Evolutionary conservation across 2,797 vertebrate genomes (phyloP), one percentile per base, ranked within the genome.

Genomic region (Babyrousa celebensis): DNA sequence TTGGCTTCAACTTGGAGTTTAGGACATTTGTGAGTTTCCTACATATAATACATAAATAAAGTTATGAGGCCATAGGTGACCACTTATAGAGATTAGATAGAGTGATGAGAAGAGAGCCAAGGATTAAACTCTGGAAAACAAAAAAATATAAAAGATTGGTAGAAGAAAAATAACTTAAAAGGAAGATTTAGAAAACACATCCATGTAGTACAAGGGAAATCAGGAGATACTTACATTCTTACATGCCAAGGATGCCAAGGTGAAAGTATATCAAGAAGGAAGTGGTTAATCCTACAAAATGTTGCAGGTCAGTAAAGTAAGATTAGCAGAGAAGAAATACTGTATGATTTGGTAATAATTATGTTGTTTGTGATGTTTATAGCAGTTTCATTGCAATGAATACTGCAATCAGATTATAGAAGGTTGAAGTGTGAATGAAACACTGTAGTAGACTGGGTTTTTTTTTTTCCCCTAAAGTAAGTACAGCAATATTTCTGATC

Each of bases 91-190:
- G 12, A 67, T 60, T 77, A 67, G 10, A 56, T 72, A 67, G 10
- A 56, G 1, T 23, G 43, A 91, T 67, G 21, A 94, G 15, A 79
- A 52, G 54, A 85, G 16, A 83, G n/a, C 6, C 85, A 86, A 85
- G 63, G 8, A 54, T 16, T 83, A 20, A 92, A 79, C 16, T 23
- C 80, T 43, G 65, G n/a, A 14, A 94, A 91, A 74, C 15, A n/a
- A 65, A 62, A 68, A 83, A 93, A 94, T 70, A 75, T 43, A 83
- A 85, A 71, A 65, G 48, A 62, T 18, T 65, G 8, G 70, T 36
- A 68, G 12, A 63, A 60, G 23, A 74, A 83, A 58, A 68, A 52
- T 10, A 58, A 91, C 23, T 63, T 77, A 29, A 82, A 43, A 29
- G 86, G 74, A 36, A 85, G 43, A 25, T 17, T 40, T 32, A 80